phyloP scores from a whole-genome alignment of 1,140 invertebrate species.

The Tetranychus urticae region DNA sequence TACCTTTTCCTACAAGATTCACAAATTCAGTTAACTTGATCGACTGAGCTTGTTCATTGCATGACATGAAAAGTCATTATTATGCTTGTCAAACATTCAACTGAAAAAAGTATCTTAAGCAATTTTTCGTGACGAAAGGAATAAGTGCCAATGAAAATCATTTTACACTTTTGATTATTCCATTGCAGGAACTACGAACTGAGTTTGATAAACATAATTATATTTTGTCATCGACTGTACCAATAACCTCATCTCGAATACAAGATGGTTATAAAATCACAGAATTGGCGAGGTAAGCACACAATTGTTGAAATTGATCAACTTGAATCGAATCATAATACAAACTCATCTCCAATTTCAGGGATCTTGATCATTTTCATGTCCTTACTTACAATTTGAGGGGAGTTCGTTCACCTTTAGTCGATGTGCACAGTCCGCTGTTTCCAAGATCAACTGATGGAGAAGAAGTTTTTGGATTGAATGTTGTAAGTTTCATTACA shows the following conservation, averaged over 20 bases:
- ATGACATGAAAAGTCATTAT: too few species aligned
- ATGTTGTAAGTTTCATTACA: constrained; percentile 31
- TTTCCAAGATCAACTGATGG: constrained; percentile 34
- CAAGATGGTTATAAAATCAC: constrained; percentile 45
- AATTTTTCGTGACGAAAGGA: too few species aligned
- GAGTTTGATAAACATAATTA: constrained; percentile 38
- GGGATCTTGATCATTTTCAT: constrained; percentile 54
- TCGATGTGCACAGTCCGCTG: constrained; percentile 52
- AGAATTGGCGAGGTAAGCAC: constrained; percentile 27
- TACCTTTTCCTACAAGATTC: too few species aligned
- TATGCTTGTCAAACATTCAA: too few species aligned
- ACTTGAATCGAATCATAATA: background rate
- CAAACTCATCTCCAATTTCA: constrained; percentile 16
- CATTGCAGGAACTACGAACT: constrained; percentile 30
- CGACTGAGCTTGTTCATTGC: too few species aligned
- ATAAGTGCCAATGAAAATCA: too few species aligned
- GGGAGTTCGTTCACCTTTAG: constrained; percentile 70
- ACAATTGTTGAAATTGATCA: too few species aligned
- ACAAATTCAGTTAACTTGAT: too few species aligned
- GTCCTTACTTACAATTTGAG: constrained; percentile 72
- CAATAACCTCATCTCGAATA: constrained; percentile 29
- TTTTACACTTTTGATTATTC: too few species aligned
- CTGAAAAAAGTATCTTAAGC: too few species aligned
- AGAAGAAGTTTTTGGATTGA: constrained; percentile 61
- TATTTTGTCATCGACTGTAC: constrained; percentile 26